Evolutionary conservation across 2,113 vertebrate species (phyloP).

Genomic region (Notarius lentiginosus): DNA sequence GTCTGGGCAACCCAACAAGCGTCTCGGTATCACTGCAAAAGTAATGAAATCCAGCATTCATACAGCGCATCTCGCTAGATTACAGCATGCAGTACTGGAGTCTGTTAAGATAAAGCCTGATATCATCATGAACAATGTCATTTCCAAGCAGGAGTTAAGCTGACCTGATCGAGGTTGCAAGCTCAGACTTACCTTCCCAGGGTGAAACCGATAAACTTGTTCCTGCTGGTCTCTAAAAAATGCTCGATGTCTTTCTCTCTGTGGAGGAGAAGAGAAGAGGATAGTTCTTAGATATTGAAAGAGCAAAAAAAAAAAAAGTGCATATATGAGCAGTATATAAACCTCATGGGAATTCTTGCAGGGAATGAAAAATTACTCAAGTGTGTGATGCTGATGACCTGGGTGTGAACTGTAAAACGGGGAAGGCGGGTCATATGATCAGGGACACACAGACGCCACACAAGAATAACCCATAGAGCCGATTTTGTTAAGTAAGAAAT

Average conservation of each 20-base stretch:
- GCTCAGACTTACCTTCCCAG: constrained; percentile 86
- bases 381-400: not conserved
- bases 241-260: constrained; percentile 98
- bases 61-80: not conserved
- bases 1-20: constrained; percentile 89
- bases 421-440: not conserved
- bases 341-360: not conserved
- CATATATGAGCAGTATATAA: not conserved
- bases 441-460: not conserved
- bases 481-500: not conserved
- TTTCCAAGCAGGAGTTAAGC: not conserved
- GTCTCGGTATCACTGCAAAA: constrained; percentile 88
- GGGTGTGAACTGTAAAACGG: not conserved
- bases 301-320: not conserved
- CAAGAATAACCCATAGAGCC: not conserved
- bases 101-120: not conserved
- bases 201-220: constrained; percentile 98
- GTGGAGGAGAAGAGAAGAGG: constrained; percentile 48
- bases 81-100: not conserved
- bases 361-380: not conserved
- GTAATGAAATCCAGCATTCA: not conserved
- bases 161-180: not conserved
- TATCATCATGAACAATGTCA: not conserved
- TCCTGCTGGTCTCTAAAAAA: constrained; percentile 93
- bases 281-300: not conserved